These are phyloP conservation scores for Lasius fuliginosus DNA, from an alignment of 2,888 invertebrate species.

Conservation along the genomic window DNA sequence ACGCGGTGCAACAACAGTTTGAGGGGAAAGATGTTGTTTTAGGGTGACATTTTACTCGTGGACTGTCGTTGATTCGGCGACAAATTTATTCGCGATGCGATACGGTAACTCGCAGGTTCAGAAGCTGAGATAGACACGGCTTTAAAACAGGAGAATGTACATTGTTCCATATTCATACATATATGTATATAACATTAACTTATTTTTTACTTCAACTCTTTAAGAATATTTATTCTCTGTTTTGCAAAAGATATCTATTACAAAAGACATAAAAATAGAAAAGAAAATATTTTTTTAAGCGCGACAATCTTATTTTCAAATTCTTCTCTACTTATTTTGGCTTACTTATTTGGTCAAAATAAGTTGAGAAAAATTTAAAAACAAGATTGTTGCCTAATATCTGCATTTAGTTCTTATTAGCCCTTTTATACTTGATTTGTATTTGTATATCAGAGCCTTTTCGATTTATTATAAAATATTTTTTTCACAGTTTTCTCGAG, in stretches of 20 bases:
- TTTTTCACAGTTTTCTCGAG: background rate
- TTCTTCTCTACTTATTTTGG: too few relatives aligned
- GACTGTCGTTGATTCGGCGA: background rate
- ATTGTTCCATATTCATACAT: background rate
- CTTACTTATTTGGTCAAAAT: too few relatives aligned
- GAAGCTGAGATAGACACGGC: background rate
- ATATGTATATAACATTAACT: background rate
- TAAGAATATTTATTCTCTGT: background rate
- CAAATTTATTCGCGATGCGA: background rate
- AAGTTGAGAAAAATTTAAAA: too few relatives aligned
- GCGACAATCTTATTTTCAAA: too few relatives aligned
- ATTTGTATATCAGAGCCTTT: too few relatives aligned
- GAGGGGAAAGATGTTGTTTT: slow-evolving; percentile 67
- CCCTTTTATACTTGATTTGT: too few relatives aligned
- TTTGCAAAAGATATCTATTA: background rate
- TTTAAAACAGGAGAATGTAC: background rate
- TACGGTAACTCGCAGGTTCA: too few relatives aligned
- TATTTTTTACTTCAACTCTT: background rate
- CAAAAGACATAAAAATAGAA: background rate
- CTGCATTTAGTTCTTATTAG: too few relatives aligned
- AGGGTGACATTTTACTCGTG: slow-evolving; percentile 49
- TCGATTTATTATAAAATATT: too few relatives aligned
- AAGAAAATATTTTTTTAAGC: background rate
- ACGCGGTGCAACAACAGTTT: background rate
- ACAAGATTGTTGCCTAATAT: too few relatives aligned